phyloP scores from a whole-genome alignment of 2,888 invertebrate genomes.

The Macrosiphum euphorbiae region DNA sequence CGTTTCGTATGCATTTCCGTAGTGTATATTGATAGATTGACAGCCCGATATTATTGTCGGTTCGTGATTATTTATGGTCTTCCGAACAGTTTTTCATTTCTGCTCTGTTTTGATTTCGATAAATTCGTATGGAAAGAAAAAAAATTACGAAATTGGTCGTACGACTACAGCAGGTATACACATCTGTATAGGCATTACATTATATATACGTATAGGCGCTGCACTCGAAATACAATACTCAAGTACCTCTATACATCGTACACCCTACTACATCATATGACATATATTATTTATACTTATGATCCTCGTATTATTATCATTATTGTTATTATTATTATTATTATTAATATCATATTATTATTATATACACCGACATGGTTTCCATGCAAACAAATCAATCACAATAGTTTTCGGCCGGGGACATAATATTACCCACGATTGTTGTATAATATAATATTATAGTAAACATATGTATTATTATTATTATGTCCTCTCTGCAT shows the following conservation, averaged over 20 bases:
- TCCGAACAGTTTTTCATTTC: background rate
- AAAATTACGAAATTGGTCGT: background rate
- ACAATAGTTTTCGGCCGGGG: conserved; percentile 39
- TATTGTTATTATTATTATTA: conserved; percentile 23
- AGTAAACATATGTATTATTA: conserved; percentile 14
- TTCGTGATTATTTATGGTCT: background rate
- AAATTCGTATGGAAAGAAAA: background rate
- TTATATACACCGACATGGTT: conserved; percentile 30
- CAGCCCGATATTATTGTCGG: background rate
- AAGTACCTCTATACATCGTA: too few relatives aligned
- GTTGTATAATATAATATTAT: conserved; percentile 8
- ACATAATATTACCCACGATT: conserved; percentile 9
- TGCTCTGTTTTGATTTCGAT: background rate
- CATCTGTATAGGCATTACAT: background rate
- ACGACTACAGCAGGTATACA: background rate
- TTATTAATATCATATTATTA: conserved; percentile 24
- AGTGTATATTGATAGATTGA: background rate
- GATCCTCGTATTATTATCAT: background rate
- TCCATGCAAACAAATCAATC: conserved; percentile 32
- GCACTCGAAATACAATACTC: background rate
- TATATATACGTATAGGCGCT: background rate
- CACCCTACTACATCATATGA: background rate
- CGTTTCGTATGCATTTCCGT: background rate
- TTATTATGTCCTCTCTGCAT: background rate
- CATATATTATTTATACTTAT: background rate